Base-by-base conservation (phyloP, 1,140 invertebrate species). In the Maniola jurtina region DNA sequence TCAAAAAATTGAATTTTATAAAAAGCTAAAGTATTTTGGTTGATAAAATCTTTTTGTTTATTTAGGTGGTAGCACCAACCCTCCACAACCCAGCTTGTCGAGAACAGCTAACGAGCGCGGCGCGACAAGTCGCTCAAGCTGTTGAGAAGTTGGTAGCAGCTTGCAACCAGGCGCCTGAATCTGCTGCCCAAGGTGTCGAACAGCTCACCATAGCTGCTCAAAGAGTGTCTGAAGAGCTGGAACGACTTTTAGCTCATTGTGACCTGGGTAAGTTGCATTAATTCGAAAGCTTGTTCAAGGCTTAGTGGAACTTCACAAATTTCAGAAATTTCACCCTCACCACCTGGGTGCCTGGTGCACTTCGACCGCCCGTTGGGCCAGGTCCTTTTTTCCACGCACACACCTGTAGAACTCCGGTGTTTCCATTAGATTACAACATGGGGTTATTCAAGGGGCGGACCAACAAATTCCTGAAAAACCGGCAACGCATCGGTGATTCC, bases 61-160 rank as follows among this genome's bases (percentile, higher is more conserved):
- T 45, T 11, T n/a, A 92, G 92, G 95, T 97, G n/a, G 95, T 97
- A 3, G 95, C 96, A 0, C 95, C 96, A 0, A 96, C 96, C 0
- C 85, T 99, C 6, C 94, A 96, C 57, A 98, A 96, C 76, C 95
- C 97, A 0, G 96, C 96, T 0, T 99, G 99, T 81, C 97, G 99
- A 78, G 96, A 98, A 70, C 98, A 99, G 86, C 83, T 99, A 56
- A 96, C 97, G 62, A 96, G 96, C 57, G 98, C 99, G 0, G 96
- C 98, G 0, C 94, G 97, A 36, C 97, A 98, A 83, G 99, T 99
- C 4, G 96, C 97, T 0, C 94, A 94, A 66, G 96, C 98, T 0
- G 98, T 99, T 0, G 97, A 99, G 77, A 94, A 94, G 14, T 93
- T 99, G n/a, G 95, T 98, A 0, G 92, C 94, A 10, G 95, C 97